Conservation (phyloP, 1,140 invertebrate genomes). For the Philopotamus ludificatus region DNA sequence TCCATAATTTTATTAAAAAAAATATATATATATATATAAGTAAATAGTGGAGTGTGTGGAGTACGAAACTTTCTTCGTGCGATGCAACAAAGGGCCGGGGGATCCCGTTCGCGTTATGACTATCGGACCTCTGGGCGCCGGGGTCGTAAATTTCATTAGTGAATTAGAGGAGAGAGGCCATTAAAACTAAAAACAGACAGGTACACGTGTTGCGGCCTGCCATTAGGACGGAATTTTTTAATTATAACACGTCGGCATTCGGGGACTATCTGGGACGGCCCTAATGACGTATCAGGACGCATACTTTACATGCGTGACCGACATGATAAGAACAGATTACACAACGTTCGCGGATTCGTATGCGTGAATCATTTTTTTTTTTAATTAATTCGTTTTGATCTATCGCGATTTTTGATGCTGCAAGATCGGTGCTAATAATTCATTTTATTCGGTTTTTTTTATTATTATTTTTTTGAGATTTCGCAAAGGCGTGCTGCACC, state of each 20-base stretch:
- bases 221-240: constrained; percentile 42
- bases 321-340: constrained; percentile 37
- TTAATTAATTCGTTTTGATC: background rate
- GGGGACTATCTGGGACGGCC: constrained; percentile 30
- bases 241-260: constrained; percentile 40
- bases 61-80: constrained; percentile 4
- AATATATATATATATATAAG: no score
- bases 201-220: constrained; percentile 40
- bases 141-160: constrained; percentile 42
- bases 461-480: background rate
- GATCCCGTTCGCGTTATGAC: constrained; percentile 20
- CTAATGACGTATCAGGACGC: constrained; percentile 37
- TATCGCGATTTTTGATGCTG: background rate
- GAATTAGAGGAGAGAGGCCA: constrained; percentile 40
- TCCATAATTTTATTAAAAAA: no score
- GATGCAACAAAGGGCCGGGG: background rate
- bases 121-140: constrained; percentile 32
- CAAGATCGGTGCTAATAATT: background rate
- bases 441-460: background rate
- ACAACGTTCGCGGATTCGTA: background rate
- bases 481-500: background rate
- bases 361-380: background rate
- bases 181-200: constrained; percentile 43
- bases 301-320: constrained; percentile 39
- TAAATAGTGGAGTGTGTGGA: no score